Base-by-base conservation (phyloP, 2,113 vertebrate species). In the Ptyas mucosa region DNA sequence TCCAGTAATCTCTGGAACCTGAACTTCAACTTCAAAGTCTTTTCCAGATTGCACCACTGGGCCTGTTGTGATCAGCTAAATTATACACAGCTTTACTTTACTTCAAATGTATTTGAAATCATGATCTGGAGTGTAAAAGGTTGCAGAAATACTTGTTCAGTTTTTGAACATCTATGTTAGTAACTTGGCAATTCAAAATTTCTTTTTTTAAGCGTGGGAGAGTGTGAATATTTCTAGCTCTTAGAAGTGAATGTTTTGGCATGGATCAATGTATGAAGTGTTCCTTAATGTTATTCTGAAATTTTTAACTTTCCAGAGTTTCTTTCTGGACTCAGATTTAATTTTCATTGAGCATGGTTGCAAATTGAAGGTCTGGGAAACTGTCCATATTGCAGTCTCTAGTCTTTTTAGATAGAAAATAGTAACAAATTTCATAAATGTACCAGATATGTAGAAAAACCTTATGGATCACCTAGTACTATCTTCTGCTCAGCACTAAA, bases 151-250 rank as follows among this genome's bases (percentile, higher is more conserved):
- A 64, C 61, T 90, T 57, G 86, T 55, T 90, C 89, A 39, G 1
- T 85, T 93, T 90, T 90, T 93, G 39, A 89, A 92, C 96, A 90
- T 96, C 95, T 96, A 96, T 94, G 91, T 95, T 95, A 94, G 90
- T 93, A 96, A 87, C 89, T 96, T 92, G 94, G 89, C 92, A 95
- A 95, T 95, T 92, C 23, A 93, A 94, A 97, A 95, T 93, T 95
- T 88, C 88, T 91, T 94, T 88, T 93, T 89, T n/a, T 49, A 23
- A 91, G 93, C 53, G 96, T 96, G 94, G 97, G 97, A 96, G 88
- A 94, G 94, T 95, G 95, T 94, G 96, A 97, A 96, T 96, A 92
- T 95, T 97, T 95, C 94, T 95, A 96, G 94, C 94, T 96, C 93
- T 90, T 88, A 92, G 93, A 95, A 97, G 94, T 94, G 95, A 95